These are phyloP conservation scores for Trachythela sp. DNA, from an alignment of 64 coral and sea anemone species.

Conservation along the genomic window DNA sequence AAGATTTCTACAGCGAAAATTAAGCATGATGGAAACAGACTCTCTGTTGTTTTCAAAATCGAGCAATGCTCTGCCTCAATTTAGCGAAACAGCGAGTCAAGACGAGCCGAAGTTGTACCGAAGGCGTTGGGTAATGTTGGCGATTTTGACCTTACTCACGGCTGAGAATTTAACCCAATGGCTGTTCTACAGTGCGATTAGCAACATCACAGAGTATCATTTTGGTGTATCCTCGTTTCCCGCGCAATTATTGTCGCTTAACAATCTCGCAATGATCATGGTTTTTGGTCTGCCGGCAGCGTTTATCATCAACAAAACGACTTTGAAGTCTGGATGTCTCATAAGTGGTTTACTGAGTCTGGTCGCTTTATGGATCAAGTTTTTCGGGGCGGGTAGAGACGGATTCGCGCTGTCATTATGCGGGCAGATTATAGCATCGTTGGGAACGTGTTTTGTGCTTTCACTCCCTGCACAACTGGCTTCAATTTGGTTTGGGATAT, in stretches of 20 bases:
- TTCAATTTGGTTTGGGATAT: conserved; percentile 21
- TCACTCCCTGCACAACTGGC: not conserved
- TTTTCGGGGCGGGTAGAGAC: not conserved
- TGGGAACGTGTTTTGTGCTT: not conserved
- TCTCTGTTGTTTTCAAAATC: not conserved
- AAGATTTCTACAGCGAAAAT: too few species aligned
- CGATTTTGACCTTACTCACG: not conserved
- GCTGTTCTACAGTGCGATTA: conserved; percentile 15
- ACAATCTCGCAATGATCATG: not conserved
- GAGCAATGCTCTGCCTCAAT: not conserved
- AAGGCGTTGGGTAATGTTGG: conserved; percentile 6
- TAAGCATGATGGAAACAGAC: not conserved
- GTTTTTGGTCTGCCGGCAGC: not conserved
- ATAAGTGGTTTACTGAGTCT: not conserved
- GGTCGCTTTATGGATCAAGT: not conserved
- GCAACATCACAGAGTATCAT: conserved; percentile 7
- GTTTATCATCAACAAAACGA: not conserved
- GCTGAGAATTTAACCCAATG: not conserved
- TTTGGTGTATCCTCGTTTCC: not conserved
- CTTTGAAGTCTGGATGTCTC: not conserved
- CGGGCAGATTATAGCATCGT: not conserved
- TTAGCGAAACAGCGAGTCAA: not conserved
- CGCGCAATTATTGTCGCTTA: not conserved
- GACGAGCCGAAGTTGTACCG: not conserved
- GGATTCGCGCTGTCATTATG: not conserved